These are phyloP conservation scores for Thymelicus sylvestris DNA, from an alignment of 2,888 invertebrate genomes.

Conservation along the genomic window DNA sequence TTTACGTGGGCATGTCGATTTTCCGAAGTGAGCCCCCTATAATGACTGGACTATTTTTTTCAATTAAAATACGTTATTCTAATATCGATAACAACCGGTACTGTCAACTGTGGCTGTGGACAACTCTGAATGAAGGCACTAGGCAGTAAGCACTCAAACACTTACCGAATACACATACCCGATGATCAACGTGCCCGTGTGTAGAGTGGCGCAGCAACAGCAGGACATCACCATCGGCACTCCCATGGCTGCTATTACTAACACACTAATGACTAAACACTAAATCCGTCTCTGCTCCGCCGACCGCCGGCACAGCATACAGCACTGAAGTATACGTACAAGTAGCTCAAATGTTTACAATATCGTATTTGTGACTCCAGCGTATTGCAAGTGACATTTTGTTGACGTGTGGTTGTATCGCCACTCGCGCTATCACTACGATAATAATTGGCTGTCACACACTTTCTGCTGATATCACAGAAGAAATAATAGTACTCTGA, in stretches of 20 bases:
- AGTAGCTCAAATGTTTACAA: neutral
- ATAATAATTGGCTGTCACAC: neutral
- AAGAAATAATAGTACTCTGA: no score
- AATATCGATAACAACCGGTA: no score
- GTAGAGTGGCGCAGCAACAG: slow-evolving; percentile 66
- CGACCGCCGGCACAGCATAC: no score
- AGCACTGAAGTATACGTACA: neutral
- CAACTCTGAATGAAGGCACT: neutral
- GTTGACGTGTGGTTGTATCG: slow-evolving; percentile 11
- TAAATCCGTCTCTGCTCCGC: neutral
- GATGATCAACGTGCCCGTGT: slow-evolving; percentile 72
- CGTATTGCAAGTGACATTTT: slow-evolving; percentile 13
- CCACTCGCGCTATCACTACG: slow-evolving; percentile 17
- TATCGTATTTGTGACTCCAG: neutral
- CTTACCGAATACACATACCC: slow-evolving; percentile 72
- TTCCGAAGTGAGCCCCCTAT: no score
- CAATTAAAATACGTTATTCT: no score
- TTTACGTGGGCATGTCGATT: no score
- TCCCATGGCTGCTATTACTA: slow-evolving; percentile 55
- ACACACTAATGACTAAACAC: slow-evolving; percentile 12
- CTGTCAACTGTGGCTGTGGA: no score
- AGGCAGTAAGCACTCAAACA: no score
- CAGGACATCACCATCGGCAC: slow-evolving; percentile 74
- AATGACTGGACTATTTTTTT: no score
- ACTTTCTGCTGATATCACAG: slow-evolving; percentile 12